Base-by-base conservation (phyloP, 2,113 vertebrate genomes). In the Pachycephala philippinensis region DNA sequence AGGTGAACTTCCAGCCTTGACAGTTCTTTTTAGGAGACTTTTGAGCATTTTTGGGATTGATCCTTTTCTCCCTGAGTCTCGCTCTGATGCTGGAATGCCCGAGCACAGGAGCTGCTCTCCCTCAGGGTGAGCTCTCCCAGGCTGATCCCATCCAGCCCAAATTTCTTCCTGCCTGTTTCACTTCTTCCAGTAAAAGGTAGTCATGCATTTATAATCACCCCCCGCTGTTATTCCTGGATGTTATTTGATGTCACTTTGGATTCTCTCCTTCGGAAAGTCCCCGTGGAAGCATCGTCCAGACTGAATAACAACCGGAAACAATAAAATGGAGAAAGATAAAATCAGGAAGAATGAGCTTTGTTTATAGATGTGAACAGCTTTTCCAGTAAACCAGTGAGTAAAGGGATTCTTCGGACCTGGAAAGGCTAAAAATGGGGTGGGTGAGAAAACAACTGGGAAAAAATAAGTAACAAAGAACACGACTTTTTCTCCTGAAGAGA, bases 251-350 rank as follows among this genome's bases (percentile, higher is more conserved):
- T 57, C 30, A 16, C 39, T 84, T 76, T 52, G 45, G 60, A 63
- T 50, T 79, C 28, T 30, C 82, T 64, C 84, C 75, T 96, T 84
- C n/a, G 97, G 98, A 98, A 98, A 98, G 97, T 96, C 98, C 98
- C 98, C 0, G 1, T 21, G 6, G 87, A 93, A 84, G 80, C 83
- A 74, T 91, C 17, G 1, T 50, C 78, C 91, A 87, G 89, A 72
- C 76, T 63, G 87, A 89, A 35, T 21, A 97, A 94, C 90, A 93
- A 92, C 95, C 93, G 95, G 96, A 97, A 97, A 80, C 91, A 95
- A 91, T 92, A 83, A 97, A 93, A 85, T 7, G 28, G 89, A 4
- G 42, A 93, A 52, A 88, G 84, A 68, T 97, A 97, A 96, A 96
- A 90, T 97, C 97, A 95, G 96, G 87, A 86, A 59, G 89, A 21